Base-by-base conservation (phyloP, 53 echinoderm and acorn worm species). In the Astropecten irregularis region DNA sequence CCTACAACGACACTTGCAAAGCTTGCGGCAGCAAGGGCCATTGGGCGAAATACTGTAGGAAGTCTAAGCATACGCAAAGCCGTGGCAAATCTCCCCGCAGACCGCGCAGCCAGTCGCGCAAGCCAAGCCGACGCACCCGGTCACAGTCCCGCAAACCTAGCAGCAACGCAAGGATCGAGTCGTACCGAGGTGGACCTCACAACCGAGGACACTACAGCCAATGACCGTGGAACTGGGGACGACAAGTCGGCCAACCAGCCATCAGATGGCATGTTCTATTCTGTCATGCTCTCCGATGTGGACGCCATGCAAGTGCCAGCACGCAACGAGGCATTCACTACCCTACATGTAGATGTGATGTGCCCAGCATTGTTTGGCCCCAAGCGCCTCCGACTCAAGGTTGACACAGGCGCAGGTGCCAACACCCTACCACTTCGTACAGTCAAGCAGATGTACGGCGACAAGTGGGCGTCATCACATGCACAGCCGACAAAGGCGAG, bases 11-110 rank as follows among this genome's bases (percentile, higher is more conserved):
- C 33, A 84, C 69, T 9, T 92, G 91, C 58, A 71, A 63, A 25
- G 46, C 71, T 2, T 92, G 92, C 62, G 85, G 82, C 47, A 38
- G 57, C 16, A 88, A 66, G 31, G 88, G 88, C 35, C 85, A 79
- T 61, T 76, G 92, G 84, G 84, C 77, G 0, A 88, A 84, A 40
- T 68, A 35, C 25, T 87, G 87, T 49, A 21, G 69, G 0, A 87
- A 83, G 54, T 22, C 73, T 53, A 69, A 88, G 46, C 49, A 35
- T 18, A 36, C 16, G 40, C 77, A 42, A 26, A 20, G 29, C 49
- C 3, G 16, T 2, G 42, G 55, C 58, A 29, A 35, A 51, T 31
- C 73, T 23, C 9, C 27, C 10, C 54, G 33, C 40, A 46, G 53
- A 51, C 73, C 18, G 33, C 73, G 18, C 53, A 52, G 53, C 34